Evolutionary conservation across 2,888 invertebrate species (phyloP).

Genomic region (Bruchidius siliquastri): DNA sequence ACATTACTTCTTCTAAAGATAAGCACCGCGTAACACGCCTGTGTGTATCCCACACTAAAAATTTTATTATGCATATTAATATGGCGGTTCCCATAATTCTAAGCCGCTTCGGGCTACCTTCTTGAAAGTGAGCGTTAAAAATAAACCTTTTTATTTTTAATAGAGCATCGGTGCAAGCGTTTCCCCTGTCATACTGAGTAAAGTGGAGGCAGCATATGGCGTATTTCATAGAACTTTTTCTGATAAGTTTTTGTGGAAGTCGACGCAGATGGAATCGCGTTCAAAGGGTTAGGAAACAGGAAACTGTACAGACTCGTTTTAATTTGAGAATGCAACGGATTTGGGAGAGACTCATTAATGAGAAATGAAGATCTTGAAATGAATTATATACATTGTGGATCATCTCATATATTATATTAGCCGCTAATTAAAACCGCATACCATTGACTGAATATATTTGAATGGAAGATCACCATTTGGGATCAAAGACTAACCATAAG

Average conservation of each 20-base stretch:
- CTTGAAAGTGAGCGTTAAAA: constrained; percentile 19
- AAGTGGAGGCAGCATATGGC: constrained; percentile 28
- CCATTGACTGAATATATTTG: too few species aligned
- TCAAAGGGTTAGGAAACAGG: constrained; percentile 28
- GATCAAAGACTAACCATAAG: too few species aligned
- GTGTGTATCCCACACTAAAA: not conserved
- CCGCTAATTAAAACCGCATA: too few species aligned
- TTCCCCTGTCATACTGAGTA: constrained; percentile 17
- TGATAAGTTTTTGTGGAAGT: constrained; percentile 30
- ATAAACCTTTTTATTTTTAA: constrained; percentile 28
- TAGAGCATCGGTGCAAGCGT: constrained; percentile 15
- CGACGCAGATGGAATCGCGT: constrained; percentile 22
- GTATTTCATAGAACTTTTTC: constrained; percentile 36
- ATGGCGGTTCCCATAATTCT: not conserved
- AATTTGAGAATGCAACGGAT: constrained; percentile 22
- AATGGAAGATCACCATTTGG: too few species aligned
- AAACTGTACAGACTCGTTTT: constrained; percentile 27
- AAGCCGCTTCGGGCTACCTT: not conserved
- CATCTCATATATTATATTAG: too few species aligned
- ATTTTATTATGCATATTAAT: not conserved
- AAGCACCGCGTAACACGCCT: not conserved
- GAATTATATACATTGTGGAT: too few species aligned
- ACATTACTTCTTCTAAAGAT: not conserved
- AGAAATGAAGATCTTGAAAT: constrained; percentile 16
- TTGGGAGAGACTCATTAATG: constrained; percentile 18